Conservation (phyloP, 2,113 vertebrate species). For the Candoia aspera region DNA sequence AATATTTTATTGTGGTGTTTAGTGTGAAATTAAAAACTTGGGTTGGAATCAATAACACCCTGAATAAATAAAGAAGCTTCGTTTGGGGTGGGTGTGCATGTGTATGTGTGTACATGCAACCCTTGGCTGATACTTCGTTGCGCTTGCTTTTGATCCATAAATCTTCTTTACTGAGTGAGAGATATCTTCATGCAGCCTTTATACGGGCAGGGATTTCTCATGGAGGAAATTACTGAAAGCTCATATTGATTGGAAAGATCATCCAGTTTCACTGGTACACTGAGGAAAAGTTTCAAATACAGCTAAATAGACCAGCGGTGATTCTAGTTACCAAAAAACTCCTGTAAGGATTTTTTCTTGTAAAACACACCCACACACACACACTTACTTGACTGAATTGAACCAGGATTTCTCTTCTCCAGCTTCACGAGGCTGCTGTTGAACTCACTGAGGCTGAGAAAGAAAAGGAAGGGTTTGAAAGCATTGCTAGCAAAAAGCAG, state of each 20-base stretch:
- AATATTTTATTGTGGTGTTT: background rate
- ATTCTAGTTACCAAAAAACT: background rate
- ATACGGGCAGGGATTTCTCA: background rate
- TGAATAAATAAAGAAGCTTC: background rate
- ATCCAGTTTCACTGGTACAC: background rate
- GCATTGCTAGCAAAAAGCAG: background rate
- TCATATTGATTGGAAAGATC: background rate
- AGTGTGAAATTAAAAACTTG: background rate
- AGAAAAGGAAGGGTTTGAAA: background rate
- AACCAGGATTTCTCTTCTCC: background rate
- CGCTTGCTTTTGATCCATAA: background rate
- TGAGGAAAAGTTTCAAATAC: background rate
- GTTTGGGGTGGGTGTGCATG: background rate
- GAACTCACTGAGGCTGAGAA: background rate
- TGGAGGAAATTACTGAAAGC: background rate
- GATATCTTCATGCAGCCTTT: background rate
- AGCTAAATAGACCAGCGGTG: background rate
- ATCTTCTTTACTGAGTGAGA: background rate
- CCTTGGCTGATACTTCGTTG: background rate
- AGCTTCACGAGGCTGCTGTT: background rate
- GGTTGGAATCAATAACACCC: background rate
- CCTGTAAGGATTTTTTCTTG: background rate
- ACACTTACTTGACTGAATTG: background rate
- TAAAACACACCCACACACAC: background rate
- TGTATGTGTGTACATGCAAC: background rate